Evolutionary conservation across 35 echinoderm and acorn worm species (phyloP).

Genomic region (Heliocidaris tuberculata): DNA sequence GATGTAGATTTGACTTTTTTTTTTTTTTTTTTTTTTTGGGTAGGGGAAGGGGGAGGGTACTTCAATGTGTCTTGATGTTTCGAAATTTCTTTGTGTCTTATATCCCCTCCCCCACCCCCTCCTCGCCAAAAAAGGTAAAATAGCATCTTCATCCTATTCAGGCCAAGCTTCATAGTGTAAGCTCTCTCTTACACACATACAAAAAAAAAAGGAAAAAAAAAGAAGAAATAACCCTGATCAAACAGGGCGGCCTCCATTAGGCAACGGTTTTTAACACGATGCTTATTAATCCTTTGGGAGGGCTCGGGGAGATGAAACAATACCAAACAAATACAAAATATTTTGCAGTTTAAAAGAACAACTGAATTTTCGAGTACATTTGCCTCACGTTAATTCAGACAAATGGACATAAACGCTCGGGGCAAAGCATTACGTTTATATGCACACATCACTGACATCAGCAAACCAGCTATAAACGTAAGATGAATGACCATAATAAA

Average conservation of each 20-base stretch:
- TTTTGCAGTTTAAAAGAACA: not conserved
- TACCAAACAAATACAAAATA: not conserved
- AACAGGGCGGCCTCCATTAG: not conserved
- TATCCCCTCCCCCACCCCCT: too few species aligned
- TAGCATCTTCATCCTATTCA: too few species aligned
- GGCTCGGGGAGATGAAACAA: not conserved
- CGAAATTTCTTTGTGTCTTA: too few species aligned
- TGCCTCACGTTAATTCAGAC: not conserved
- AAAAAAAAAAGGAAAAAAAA: not conserved
- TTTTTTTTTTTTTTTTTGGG: too few species aligned
- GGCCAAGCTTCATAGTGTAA: too few species aligned
- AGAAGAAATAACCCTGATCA: not conserved
- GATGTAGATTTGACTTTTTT: too few species aligned
- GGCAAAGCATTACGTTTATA: not conserved
- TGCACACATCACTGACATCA: not conserved
- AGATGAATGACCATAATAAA: not conserved
- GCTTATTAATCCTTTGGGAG: not conserved
- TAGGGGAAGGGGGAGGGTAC: too few species aligned
- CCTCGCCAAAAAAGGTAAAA: too few species aligned
- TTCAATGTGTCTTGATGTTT: too few species aligned
- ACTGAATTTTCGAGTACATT: not conserved
- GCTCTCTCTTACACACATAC: not conserved
- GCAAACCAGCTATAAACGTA: not conserved
- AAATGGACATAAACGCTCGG: not conserved
- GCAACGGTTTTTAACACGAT: not conserved